Conservation (phyloP, 30 jellyfish, hydroid and myxozoan species). For the Aurelia sp. region DNA sequence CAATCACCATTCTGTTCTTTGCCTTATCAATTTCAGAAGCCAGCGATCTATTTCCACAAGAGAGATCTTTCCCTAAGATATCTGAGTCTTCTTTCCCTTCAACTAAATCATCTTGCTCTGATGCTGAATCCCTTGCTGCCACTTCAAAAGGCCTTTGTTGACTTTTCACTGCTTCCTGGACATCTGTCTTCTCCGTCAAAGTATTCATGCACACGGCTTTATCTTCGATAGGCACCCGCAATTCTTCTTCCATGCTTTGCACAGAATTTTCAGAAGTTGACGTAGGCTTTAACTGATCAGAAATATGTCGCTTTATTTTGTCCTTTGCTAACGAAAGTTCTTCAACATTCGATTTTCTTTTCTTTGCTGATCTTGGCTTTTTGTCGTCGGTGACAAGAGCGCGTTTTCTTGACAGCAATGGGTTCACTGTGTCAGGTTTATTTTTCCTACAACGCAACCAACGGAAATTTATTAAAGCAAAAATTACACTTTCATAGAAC, state of each 20-base stretch:
- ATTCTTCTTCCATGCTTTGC: not conserved
- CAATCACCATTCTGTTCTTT: no score
- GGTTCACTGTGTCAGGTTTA: conserved; percentile 47
- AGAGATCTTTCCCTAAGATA: not conserved
- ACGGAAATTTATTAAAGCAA: no score
- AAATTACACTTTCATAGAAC: no score
- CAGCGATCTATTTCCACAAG: not conserved
- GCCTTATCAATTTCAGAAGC: no score
- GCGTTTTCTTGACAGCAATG: conserved; percentile 55
- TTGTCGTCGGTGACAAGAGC: conserved; percentile 32
- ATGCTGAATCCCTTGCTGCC: not conserved
- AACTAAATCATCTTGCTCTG: not conserved
- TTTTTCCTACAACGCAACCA: conserved; percentile 14
- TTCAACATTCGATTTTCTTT: not conserved
- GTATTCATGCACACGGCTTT: not conserved
- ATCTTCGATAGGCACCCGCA: not conserved
- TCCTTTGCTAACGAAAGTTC: no score
- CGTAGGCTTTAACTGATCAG: no score
- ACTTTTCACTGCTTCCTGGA: no score
- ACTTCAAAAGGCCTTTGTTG: no score
- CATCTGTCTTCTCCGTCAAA: not conserved
- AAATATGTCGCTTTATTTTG: no score
- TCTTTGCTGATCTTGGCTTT: conserved; percentile 7
- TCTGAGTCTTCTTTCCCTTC: not conserved
- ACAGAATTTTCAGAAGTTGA: not conserved